phyloP scores from a whole-genome alignment of 2,888 invertebrate species.

The Drosophila neonasuta region DNA sequence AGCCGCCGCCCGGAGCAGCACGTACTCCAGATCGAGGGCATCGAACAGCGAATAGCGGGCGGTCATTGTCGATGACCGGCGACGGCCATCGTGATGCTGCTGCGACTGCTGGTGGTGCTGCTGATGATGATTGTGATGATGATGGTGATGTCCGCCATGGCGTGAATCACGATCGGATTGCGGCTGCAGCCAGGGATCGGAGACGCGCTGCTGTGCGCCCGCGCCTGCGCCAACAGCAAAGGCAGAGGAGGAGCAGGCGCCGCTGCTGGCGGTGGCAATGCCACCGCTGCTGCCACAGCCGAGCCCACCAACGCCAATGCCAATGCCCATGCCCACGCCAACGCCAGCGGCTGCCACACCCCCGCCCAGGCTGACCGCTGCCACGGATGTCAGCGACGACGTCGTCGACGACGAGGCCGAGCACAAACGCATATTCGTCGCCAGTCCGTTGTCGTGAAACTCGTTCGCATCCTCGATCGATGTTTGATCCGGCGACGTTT shows the following conservation, averaged over 20 bases:
- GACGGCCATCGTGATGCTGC: constrained; percentile 73
- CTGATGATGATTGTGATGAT: constrained; percentile 55
- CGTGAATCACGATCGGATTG: constrained; percentile 81
- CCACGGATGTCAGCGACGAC: constrained; percentile 84
- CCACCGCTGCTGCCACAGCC: constrained; percentile 73
- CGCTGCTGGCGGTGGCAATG: constrained; percentile 83
- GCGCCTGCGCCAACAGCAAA: constrained; percentile 83
- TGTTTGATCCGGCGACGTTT: constrained; percentile 81
- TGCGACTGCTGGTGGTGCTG: constrained; percentile 57
- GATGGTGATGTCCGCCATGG: constrained; percentile 71
- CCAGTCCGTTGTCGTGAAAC: constrained; percentile 81
- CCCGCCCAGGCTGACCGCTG: constrained; percentile 81
- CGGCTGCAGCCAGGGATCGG: constrained; percentile 82
- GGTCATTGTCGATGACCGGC: constrained; percentile 85
- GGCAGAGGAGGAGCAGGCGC: constrained; percentile 81
- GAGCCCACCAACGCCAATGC: constrained; percentile 3
- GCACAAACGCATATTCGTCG: constrained; percentile 80
- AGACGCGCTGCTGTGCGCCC: constrained; percentile 81
- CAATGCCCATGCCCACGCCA: constrained; percentile 1
- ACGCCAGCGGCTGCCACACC: constrained; percentile 56
- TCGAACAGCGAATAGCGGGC: constrained; percentile 87
- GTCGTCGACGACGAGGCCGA: constrained; percentile 85
- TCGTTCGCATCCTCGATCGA: constrained; percentile 83
- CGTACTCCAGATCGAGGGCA: constrained; percentile 88
- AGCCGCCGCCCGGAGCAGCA: constrained; percentile 86